Evolutionary conservation across 1,140 invertebrate genomes (phyloP), one percentile per base, ranked within the genome.

Genomic region (Penaeus indicus): DNA sequence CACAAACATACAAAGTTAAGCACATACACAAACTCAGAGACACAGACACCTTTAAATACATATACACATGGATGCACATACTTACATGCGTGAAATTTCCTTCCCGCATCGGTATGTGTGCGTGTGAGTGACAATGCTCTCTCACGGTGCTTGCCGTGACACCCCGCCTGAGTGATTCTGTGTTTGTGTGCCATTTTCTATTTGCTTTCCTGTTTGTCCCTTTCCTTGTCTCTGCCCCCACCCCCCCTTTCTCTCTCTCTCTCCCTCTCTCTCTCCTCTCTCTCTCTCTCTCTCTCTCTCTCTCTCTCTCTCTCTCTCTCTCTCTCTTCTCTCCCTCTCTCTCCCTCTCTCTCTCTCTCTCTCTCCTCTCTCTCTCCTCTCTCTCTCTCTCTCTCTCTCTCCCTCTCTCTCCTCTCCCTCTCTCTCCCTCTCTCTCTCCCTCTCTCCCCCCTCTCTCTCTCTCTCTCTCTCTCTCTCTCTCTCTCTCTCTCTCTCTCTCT

Each of bases 401-500:
- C 25, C 0, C 21, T 67, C 13, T 67, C 1, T 64, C 63, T 64
- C 63, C 25, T 21, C 25, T 67, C 21, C 13, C 25, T 67, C 11
- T 67, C 18, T 19, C n/a, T 18, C 32, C 1, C 2, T 32, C 32
- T 32, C 32, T 1, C 32, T 32, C 32, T 32, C 32, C 1, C 32
- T 32, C 32, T 32, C 32, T 32, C 32, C 2, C 1, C 2, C 63
- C 3, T 67, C 63, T 11, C 3, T 67, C 63, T 67, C n/a, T n/a
- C n/a, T n/a, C 63, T 64, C 63, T 64, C 63, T 64, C 63, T 64
- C 63, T 64, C 63, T 64, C 63, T 64, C 63, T 64, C 63, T 64
- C 63, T 67, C 63, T 67, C 32, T 32, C 32, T 32, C 0, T 32
- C 32, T 32, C 0, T 32, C 32, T 32, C 1, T 32, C 32, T 32